phyloP scores from a whole-genome alignment of 2,113 vertebrate genomes.

The Illadopsis cleaveri region DNA sequence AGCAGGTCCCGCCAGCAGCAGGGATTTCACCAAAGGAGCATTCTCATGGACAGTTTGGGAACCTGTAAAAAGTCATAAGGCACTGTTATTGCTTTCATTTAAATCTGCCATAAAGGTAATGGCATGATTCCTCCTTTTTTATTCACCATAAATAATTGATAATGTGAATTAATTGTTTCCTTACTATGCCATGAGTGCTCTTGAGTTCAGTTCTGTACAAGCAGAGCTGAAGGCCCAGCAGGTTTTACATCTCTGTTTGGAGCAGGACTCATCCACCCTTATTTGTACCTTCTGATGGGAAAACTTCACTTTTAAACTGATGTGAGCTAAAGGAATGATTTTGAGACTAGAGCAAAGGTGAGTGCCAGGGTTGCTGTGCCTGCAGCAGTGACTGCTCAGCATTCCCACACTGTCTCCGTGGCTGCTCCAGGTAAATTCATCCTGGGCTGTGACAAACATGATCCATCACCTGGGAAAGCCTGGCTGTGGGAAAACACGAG shows the following conservation, averaged over 20 bases:
- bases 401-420: neutral
- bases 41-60: conserved; percentile 80
- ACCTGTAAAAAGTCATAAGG: conserved; percentile 66
- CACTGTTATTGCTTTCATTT: conserved; percentile 17
- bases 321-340: neutral
- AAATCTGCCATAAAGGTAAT: neutral
- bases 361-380: neutral
- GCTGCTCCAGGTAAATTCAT: neutral
- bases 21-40: conserved; percentile 77
- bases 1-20: conserved; percentile 78
- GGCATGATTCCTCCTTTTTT: neutral
- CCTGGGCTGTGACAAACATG: neutral
- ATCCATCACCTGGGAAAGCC: neutral
- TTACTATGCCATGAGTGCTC: neutral
- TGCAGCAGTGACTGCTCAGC: neutral
- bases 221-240: neutral
- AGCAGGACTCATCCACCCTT: neutral
- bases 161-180: neutral
- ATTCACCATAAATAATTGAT: neutral
- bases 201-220: neutral
- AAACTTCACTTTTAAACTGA: neutral
- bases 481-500: neutral
- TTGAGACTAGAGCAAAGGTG: neutral
- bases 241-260: neutral
- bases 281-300: neutral